Evolutionary conservation across 2,888 invertebrate genomes (phyloP).

Genomic region (Lypha dubia): DNA sequence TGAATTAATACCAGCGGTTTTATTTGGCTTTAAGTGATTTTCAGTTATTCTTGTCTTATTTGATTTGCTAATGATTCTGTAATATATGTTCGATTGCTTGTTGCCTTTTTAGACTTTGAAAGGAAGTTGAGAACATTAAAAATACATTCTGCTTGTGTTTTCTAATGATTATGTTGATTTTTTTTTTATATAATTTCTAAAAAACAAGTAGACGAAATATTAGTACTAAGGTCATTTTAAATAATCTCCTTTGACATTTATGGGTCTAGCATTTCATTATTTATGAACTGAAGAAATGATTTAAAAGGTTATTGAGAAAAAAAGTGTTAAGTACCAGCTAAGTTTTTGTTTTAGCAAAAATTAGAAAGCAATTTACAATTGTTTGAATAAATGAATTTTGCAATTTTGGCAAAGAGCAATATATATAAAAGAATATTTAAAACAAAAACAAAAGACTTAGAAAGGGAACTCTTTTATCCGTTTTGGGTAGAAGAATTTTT

Average conservation of each 20-base stretch:
- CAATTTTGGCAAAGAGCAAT: not conserved
- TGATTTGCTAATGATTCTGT: slow-evolving; percentile 45
- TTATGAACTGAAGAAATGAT: not conserved
- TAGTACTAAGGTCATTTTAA: not conserved
- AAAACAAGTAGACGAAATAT: not conserved
- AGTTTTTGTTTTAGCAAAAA: not conserved
- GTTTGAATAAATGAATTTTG: not conserved
- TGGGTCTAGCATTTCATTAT: not conserved
- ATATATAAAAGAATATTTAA: not conserved
- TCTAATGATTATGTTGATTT: not conserved
- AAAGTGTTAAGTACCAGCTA: not conserved
- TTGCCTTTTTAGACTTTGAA: not conserved
- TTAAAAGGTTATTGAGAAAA: not conserved
- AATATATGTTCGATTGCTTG: slow-evolving; percentile 29
- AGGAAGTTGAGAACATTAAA: slow-evolving; percentile 19
- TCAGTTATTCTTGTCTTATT: slow-evolving; percentile 34
- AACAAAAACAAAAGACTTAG: too few species aligned
- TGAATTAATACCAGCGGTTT: slow-evolving; percentile 49
- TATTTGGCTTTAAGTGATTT: slow-evolving; percentile 61
- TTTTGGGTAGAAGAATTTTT: too few species aligned
- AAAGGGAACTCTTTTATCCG: too few species aligned
- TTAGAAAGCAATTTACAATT: not conserved
- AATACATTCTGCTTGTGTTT: not conserved
- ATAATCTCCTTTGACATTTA: not conserved
- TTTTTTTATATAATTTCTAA: not conserved